A percentile compares a stretch with the other conserved stretches of the same genome.
Conservation (phyloP, 1,140 invertebrate genomes). For the Sarcophaga bullata region DNA sequence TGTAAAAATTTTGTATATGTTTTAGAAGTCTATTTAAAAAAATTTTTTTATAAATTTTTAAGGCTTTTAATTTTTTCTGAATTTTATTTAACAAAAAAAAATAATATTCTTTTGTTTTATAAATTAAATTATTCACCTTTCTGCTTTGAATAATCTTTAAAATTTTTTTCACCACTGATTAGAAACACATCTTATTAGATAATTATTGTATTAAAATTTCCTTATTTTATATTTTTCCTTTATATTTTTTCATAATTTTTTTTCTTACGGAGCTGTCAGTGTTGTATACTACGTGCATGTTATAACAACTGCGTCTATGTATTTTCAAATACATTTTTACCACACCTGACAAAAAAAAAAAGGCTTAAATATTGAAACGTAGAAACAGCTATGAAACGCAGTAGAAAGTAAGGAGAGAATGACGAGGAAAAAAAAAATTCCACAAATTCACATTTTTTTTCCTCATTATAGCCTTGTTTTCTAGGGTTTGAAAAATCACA, state of each 20-base stretch:
- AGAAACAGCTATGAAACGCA: neutral
- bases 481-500: neutral
- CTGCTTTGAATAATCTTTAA: neutral
- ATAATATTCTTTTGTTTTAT: too few species aligned
- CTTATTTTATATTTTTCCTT: neutral
- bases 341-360: neutral
- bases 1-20: too few species aligned
- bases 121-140: neutral
- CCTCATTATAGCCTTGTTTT: neutral
- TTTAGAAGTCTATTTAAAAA: too few species aligned
- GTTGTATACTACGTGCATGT: slow-evolving; percentile 38
- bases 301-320: neutral
- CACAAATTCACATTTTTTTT: slow-evolving; percentile 32
- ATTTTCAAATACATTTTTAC: neutral
- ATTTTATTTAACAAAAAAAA: too few species aligned
- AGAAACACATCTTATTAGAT: neutral
- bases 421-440: slow-evolving; percentile 7
- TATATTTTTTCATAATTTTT: neutral
- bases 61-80: too few species aligned
- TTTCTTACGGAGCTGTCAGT: slow-evolving; percentile 25
- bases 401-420: neutral
- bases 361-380: slow-evolving; percentile 13
- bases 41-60: too few species aligned
- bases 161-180: too few species aligned
- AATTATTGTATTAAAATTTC: neutral